Conservation (phyloP, 2,888 invertebrate species). For the Serrognathus titanus region DNA sequence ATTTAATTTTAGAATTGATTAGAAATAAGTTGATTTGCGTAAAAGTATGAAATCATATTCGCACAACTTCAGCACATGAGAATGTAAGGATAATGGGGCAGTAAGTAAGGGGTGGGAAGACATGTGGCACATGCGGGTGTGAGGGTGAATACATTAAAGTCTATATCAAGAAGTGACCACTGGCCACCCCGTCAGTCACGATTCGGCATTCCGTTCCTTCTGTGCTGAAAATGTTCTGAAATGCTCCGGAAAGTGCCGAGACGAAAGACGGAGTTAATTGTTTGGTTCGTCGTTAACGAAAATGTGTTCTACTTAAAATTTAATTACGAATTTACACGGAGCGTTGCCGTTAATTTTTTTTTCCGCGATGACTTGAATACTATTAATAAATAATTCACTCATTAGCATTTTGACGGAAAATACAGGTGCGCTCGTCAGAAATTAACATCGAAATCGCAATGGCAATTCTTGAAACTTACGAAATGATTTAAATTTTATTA, state of each 20-base stretch:
- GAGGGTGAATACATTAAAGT: slow-evolving; percentile 49
- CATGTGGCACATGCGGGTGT: slow-evolving; percentile 38
- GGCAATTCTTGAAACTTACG: too few relatives aligned
- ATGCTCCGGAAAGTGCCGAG: not conserved
- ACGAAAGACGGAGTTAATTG: not conserved
- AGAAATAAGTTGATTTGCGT: too few relatives aligned
- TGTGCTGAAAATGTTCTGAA: slow-evolving; percentile 11
- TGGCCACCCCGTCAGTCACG: slow-evolving; percentile 36
- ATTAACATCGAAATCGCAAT: too few relatives aligned
- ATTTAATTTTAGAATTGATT: too few relatives aligned
- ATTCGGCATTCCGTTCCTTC: slow-evolving; percentile 5
- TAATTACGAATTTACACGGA: too few relatives aligned
- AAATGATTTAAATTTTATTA: too few relatives aligned
- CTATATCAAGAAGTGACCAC: slow-evolving; percentile 46
- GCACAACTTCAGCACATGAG: not conserved
- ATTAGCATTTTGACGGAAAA: too few relatives aligned
- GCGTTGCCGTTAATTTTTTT: too few relatives aligned
- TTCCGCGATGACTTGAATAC: too few relatives aligned
- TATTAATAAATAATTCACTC: not conserved
- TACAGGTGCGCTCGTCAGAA: too few relatives aligned
- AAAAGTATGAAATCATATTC: too few relatives aligned
- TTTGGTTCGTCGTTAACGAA: not conserved
- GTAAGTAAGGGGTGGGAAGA: slow-evolving; percentile 26
- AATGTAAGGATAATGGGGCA: slow-evolving; percentile 8
- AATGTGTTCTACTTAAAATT: too few relatives aligned